These are phyloP conservation scores for Anastatus disparis DNA, from an alignment of 1,140 invertebrate species.

Conservation along the genomic window DNA sequence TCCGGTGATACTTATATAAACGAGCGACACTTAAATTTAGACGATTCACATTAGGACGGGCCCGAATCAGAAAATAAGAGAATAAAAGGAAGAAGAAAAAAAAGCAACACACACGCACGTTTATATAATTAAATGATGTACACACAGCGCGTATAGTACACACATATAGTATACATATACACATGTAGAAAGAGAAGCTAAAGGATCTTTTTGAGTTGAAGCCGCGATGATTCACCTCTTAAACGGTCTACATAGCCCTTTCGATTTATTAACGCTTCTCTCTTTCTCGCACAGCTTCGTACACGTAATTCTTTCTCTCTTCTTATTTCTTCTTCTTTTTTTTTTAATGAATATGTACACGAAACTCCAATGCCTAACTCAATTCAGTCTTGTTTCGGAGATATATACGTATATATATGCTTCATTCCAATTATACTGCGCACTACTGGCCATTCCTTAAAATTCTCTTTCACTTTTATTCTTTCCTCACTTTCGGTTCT, in stretches of 20 bases:
- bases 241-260: slow-evolving; percentile 55
- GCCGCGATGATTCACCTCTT: slow-evolving; percentile 61
- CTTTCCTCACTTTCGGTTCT: too few relatives aligned
- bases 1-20: background rate
- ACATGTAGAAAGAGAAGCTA: background rate
- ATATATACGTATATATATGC: background rate
- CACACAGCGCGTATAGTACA: too few relatives aligned
- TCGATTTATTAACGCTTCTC: too few relatives aligned
- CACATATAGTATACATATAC: too few relatives aligned
- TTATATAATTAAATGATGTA: background rate
- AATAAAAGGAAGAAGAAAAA: too few relatives aligned
- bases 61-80: slow-evolving; percentile 1
- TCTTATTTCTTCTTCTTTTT: slow-evolving; percentile 42
- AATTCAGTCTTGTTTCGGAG: slow-evolving; percentile 50
- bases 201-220: slow-evolving; percentile 50
- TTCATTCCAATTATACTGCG: too few relatives aligned
- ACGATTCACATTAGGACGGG: background rate
- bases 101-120: background rate
- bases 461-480: too few relatives aligned
- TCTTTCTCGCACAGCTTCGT: background rate
- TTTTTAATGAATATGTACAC: slow-evolving; percentile 64
- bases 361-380: slow-evolving; percentile 62
- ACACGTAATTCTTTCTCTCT: background rate
- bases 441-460: too few relatives aligned
- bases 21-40: slow-evolving; percentile 10